Percentiles rank a stretch among this genome's conserved stretches.
These are phyloP conservation scores for Philypnodon macrostomus DNA, from an alignment of 2,797 vertebrate genomes.

Conservation along the genomic window DNA sequence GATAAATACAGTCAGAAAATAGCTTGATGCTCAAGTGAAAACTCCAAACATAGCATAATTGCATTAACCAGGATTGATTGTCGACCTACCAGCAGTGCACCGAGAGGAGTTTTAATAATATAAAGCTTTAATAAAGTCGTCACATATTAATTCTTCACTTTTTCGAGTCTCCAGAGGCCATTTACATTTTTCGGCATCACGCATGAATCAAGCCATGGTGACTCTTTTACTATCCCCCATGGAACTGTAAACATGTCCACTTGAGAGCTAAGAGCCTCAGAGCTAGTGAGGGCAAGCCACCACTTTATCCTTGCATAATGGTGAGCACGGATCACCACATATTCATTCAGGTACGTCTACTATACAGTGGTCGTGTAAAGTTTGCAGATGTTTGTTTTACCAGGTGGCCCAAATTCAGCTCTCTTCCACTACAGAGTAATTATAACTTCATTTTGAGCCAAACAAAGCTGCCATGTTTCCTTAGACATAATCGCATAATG, in stretches of 20 bases:
- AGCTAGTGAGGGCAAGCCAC: slow-evolving; percentile 3
- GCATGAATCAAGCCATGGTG: slow-evolving; percentile 7
- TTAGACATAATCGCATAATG: slow-evolving; percentile 34
- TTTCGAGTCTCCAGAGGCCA: slow-evolving; percentile 1
- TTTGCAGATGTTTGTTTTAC: slow-evolving; percentile 1
- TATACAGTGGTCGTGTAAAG: neutral
- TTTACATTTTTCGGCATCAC: slow-evolving; percentile 1
- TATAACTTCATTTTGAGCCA: slow-evolving; percentile 26
- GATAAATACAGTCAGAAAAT: slow-evolving; percentile 1
- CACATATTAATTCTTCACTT: slow-evolving; percentile 5
- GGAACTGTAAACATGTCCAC: slow-evolving; percentile 2
- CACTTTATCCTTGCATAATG: neutral
- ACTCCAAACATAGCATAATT: neutral
- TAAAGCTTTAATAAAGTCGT: slow-evolving; percentile 12
- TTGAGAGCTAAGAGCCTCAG: neutral
- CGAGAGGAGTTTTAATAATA: slow-evolving; percentile 3
- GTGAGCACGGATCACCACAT: neutral
- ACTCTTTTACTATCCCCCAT: slow-evolving; percentile 1
- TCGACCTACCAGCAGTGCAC: slow-evolving; percentile 6
- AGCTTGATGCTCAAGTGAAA: slow-evolving; percentile 7
- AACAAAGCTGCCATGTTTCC: slow-evolving; percentile 30
- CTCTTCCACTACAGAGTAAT: slow-evolving; percentile 9
- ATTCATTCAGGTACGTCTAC: neutral
- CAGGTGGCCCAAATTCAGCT: slow-evolving; percentile 3
- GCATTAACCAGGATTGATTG: neutral